Base-by-base conservation (phyloP, 2,113 vertebrate genomes). In the Echinops telfairi region DNA sequence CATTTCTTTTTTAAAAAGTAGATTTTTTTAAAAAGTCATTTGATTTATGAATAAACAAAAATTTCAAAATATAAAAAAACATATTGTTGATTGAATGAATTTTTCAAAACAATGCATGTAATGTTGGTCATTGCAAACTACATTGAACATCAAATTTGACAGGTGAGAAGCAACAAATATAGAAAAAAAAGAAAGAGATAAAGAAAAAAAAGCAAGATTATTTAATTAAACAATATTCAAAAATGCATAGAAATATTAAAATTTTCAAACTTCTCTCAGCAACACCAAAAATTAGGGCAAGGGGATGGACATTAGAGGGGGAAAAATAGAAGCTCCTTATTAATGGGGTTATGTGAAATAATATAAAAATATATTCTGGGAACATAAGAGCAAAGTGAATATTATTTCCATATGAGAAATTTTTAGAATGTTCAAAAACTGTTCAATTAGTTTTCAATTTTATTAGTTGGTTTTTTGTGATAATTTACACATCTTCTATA, bases 81-180 rank as follows among this genome's bases (percentile, higher is more conserved):
- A 71, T 33, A 36, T 5, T 66, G 3, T 6, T 53, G 62, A 66
- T 1, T 33, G 22, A 40, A 3, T 71, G 29, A 57, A 23, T 36
- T 58, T 23, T 81, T 64, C 20, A 23, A 36, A 33, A 43, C 14
- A 22, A 31, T n/a, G 38, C 6, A 5, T 47, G 36, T 20, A 12
- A 8, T 19, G 29, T 11, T 23, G 4, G 1, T 47, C 27, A 1
- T 15, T 16, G 43, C 20, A 0, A 47, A 20, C 2, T 16, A 36
- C 0, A 0, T 4, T 23, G 19, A 53, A 19, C 0, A 6, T 20
- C 10, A 16, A 11, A n/a, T 76, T 0, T 25, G n/a, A 38, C 31
- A 19, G 11, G 27, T 5, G 38, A 40, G 29, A 23, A 76, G 19
- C 17, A 70, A 33, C 1, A 36, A 75, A 11, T 3, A 23, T 3